Evolutionary conservation across 2,797 vertebrate genomes (phyloP).

Genomic region (Tolypeutes matacus): DNA sequence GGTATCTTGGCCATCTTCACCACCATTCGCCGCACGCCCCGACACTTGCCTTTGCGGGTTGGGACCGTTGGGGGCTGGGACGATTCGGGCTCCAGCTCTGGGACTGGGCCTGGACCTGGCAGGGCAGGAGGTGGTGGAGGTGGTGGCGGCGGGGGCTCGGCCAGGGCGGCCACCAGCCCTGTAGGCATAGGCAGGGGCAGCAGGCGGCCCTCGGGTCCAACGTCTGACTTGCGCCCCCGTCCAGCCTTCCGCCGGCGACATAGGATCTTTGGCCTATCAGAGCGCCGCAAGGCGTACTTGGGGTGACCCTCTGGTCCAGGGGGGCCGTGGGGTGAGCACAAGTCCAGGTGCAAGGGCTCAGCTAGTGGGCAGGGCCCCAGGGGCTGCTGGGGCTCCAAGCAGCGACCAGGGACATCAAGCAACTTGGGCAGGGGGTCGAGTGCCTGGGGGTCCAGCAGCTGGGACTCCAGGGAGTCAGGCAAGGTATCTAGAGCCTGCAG

Average conservation of each 20-base stretch:
- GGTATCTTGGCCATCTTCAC: slow-evolving; percentile 99
- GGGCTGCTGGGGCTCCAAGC: slow-evolving; percentile 86
- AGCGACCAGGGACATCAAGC: slow-evolving; percentile 84
- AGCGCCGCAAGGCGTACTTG: slow-evolving; percentile 96
- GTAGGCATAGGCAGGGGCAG: slow-evolving; percentile 85
- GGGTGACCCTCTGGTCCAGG: slow-evolving; percentile 92
- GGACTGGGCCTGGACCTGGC: slow-evolving; percentile 62
- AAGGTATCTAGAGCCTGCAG: slow-evolving; percentile 88
- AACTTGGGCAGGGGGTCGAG: slow-evolving; percentile 88
- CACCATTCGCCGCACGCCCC: slow-evolving; percentile 95
- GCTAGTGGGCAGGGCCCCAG: slow-evolving; percentile 86
- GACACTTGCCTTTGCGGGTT: slow-evolving; percentile 89
- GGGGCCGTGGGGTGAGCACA: slow-evolving; percentile 82
- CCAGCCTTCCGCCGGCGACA: slow-evolving; percentile 94
- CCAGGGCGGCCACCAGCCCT: slow-evolving; percentile 81
- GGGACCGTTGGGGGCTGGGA: slow-evolving; percentile 58
- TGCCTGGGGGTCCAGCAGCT: slow-evolving; percentile 87
- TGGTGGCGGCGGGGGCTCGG: slow-evolving; percentile 67
- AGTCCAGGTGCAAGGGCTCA: slow-evolving; percentile 86
- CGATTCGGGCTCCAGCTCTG: slow-evolving; percentile 79
- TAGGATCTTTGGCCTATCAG: slow-evolving; percentile 96
- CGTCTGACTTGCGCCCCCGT: slow-evolving; percentile 87
- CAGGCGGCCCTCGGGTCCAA: slow-evolving; percentile 82
- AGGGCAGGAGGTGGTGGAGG: slow-evolving; percentile 76
- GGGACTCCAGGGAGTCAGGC: slow-evolving; percentile 87